A percentile compares a stretch with the other conserved stretches of the same genome.
Evolutionary conservation across 2,113 vertebrate species (phyloP).

Genomic region (human (Homo sapiens)): GRCh38 chr4:100055001-100055500

Average conservation of each 20-base stretch:
- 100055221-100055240: neutral
- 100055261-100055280: neutral
- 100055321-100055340: neutral
- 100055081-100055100: neutral
- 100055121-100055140: neutral
- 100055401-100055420: conserved; percentile 6
- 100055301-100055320: neutral
- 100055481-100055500: neutral
- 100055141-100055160: neutral
- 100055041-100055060: neutral
- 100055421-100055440: neutral
- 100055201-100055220: neutral
- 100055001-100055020: neutral
- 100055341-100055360: neutral
- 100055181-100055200: neutral
- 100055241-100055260: neutral
- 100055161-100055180: neutral
- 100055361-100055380: conserved; percentile 25
- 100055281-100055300: neutral
- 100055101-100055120: neutral
- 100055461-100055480: neutral
- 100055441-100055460: neutral
- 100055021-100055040: neutral
- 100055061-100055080: neutral
- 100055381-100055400: neutral